Evolutionary conservation across 2,888 invertebrate genomes (phyloP), one percentile per base, ranked within the genome.

Genomic region (Limnephilus auricula): DNA sequence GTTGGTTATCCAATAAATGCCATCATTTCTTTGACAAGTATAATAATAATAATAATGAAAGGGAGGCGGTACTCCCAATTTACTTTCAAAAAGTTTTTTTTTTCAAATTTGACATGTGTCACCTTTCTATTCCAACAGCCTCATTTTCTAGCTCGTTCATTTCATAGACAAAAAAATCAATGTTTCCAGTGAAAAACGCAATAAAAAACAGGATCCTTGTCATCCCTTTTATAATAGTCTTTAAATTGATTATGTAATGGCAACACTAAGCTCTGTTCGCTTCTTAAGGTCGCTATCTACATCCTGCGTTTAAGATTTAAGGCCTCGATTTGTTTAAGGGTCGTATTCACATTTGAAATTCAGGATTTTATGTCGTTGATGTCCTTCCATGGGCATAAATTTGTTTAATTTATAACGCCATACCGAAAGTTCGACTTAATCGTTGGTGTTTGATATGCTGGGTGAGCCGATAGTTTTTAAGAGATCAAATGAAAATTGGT

Each of bases 181-280:
- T 84, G 84, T 84, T 84, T 25, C 84, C 84, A 37, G n/a, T 37
- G 25, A 37, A 84, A 84, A 37, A 65, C 50, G 25, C 50, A 25
- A 65, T 65, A 84, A 84, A 84, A 84, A 37, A 84, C 30, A 34
- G 37, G 37, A 45, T 37, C 37, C 84, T n/a, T 84, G 84, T 84
- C 84, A 34, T 84, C 84, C 50, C 84, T 84, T 84, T 84, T 84
- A 84, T 84, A 37, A 84, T 37, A 37, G 84, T n/a, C 37, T n/a
- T 84, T 84, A 84, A 84, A 84, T 84, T 84, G 84, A 84, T 84
- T 34, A 40, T 34, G n/a, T 84, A 37, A 40, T 84, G 84, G 84
- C 84, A 37, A 82, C 82, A 82, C 25, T 31, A 34, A 13, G 82
- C 18, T 34, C 34, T 82, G 82, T 34, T 82, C 25, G 34, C 82